Evolutionary conservation across 2,797 vertebrate genomes (phyloP), one percentile per base, ranked within the genome.

Genomic region (Muscicapa striata): DNA sequence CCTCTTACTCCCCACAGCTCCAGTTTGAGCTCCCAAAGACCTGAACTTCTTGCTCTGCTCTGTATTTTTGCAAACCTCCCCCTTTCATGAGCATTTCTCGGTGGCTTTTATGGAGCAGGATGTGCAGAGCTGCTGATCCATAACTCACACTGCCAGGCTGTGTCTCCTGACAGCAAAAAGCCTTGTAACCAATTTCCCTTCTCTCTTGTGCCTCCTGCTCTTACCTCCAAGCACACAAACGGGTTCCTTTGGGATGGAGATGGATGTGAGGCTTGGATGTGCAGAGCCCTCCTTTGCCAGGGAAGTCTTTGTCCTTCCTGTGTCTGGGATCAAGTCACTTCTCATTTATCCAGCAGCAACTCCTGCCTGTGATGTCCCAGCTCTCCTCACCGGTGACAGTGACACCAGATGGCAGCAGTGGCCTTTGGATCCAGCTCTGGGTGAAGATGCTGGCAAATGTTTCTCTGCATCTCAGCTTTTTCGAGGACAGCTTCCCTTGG

Each of bases 401-500:
- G 82, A 97, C 97, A 97, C 97, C 97, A 99, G 99, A 98, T 99
- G 99, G 99, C 99, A 99, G 97, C 98, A 98, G 98, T 98, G 98
- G 97, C 98, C 98, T 99, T 98, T 90, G 84, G 59, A 97, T 67
- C 7, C 78, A 18, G 77, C 69, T 72, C 68, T 6, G 29, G n/a
- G 49, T 1, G 7, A 70, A 19, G 49, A 26, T 5, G 23, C 7
- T 1, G 48, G 43, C 3, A 12, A 72, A 22, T 6, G 19, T 61
- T 88, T 68, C 74, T 76, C 67, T 49, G 51, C 66, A 59, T 77
- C 51, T 17, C 15, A 5, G 55, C 17, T 51, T 57, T 94, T 94
- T 82, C 3, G 11, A 41, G 72, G 75, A 61, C 77, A 46, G 63
- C 38, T 51, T 79, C n/a, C 68, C 95, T 52, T 86, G 13, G 40